These are phyloP conservation scores for Poecile atricapillus DNA, from an alignment of 2,113 vertebrate genomes.

Conservation along the genomic window DNA sequence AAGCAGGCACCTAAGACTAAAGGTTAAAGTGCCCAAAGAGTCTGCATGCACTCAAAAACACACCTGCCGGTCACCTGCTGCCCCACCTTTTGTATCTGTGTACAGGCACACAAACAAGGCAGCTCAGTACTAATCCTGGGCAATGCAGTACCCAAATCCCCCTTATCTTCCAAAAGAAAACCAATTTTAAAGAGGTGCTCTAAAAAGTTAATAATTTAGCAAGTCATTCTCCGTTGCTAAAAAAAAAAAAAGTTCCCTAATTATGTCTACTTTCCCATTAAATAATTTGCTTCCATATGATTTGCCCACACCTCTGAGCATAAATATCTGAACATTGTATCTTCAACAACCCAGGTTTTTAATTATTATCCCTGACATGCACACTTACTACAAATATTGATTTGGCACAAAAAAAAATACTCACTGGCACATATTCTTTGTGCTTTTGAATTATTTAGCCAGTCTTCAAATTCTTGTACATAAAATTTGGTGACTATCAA, in stretches of 20 bases:
- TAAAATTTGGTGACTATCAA: neutral
- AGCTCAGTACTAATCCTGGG: neutral
- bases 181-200: neutral
- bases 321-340: neutral
- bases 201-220: neutral
- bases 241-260: neutral
- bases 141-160: neutral
- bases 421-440: neutral
- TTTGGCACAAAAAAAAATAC: neutral
- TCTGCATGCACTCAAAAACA: neutral
- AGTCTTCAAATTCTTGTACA: neutral
- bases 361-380: neutral
- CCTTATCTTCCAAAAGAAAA: neutral
- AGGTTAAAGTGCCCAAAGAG: neutral
- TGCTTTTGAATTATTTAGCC: neutral
- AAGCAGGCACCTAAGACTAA: neutral
- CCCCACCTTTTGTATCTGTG: neutral
- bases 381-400: neutral
- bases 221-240: neutral
- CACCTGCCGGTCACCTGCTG: neutral
- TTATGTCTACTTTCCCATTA: neutral
- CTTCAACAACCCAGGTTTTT: neutral
- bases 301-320: neutral
- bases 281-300: neutral
- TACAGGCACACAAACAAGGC: neutral